A percentile compares a stretch with the other conserved stretches of the same genome.
These are phyloP conservation scores for Mastomys natalensis DNA, from an alignment of 2,113 vertebrate species.

Conservation along the genomic window DNA sequence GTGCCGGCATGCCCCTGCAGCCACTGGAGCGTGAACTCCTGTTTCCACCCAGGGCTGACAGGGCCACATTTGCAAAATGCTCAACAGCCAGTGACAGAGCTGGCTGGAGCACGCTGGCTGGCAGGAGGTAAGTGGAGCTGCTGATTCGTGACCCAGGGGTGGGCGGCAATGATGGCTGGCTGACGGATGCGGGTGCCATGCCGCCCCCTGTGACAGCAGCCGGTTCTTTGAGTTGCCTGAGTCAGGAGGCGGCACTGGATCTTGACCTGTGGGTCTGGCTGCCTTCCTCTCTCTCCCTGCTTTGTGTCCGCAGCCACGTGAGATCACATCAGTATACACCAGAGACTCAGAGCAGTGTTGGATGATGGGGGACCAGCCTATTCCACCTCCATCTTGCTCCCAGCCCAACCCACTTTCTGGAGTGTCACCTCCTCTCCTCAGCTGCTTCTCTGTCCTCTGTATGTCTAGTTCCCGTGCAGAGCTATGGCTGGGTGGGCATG, in stretches of 20 bases:
- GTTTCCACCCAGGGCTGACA: conserved; percentile 60
- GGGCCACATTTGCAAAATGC: conserved; percentile 66
- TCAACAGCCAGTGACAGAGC: conserved; percentile 61
- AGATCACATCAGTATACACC: not conserved
- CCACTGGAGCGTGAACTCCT: not conserved
- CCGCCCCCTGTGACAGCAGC: conserved; percentile 35
- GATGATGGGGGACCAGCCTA: not conserved
- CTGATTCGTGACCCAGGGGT: conserved; percentile 74
- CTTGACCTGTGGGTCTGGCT: conserved; percentile 49
- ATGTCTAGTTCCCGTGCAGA: not conserved
- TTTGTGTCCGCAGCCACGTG: not conserved
- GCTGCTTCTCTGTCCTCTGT: not conserved
- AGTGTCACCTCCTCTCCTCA: not conserved
- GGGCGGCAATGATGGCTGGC: conserved; percentile 54
- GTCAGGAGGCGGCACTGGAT: conserved; percentile 49
- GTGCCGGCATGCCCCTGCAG: not conserved
- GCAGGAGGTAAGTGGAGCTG: conserved; percentile 74
- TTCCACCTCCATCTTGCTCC: not conserved
- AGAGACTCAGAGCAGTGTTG: not conserved
- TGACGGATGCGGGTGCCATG: conserved; percentile 52
- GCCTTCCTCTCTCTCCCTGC: not conserved
- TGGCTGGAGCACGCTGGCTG: conserved; percentile 56
- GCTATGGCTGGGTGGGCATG: too few species aligned
- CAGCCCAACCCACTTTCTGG: not conserved
- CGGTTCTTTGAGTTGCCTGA: not conserved